Conservation (phyloP, 2,113 vertebrate genomes). For the Nannobrachium achirus region DNA sequence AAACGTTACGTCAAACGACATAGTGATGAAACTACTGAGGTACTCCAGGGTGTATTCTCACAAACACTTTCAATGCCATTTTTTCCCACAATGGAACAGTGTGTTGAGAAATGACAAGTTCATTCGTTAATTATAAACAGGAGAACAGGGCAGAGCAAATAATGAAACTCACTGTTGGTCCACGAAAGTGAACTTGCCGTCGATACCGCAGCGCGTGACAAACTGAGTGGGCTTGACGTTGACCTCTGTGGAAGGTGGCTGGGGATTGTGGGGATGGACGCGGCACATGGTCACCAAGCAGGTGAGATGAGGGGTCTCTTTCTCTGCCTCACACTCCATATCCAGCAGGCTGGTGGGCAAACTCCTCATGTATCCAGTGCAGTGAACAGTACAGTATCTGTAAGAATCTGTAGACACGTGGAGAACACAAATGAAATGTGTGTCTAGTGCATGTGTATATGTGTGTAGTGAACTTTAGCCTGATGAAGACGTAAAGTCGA, state of each 20-base stretch:
- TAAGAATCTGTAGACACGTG: conserved; percentile 75
- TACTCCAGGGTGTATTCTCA: background rate
- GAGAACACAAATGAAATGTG: background rate
- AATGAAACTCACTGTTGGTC: conserved; percentile 85
- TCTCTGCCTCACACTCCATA: conserved; percentile 77
- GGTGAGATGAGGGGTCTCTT: conserved; percentile 79
- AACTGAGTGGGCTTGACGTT: conserved; percentile 85
- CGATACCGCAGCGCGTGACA: conserved; percentile 88
- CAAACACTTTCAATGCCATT: conserved; percentile 28
- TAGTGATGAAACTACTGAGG: background rate
- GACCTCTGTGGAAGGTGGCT: conserved; percentile 80
- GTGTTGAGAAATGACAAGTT: conserved; percentile 4
- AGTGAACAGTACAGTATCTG: conserved; percentile 89
- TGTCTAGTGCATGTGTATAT: no score
- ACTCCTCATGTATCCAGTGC: conserved; percentile 89
- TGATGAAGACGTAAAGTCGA: no score
- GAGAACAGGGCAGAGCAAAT: background rate
- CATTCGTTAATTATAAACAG: background rate
- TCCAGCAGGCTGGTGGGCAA: conserved; percentile 85
- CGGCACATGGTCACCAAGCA: conserved; percentile 89
- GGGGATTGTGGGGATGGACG: conserved; percentile 78
- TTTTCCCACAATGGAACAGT: conserved; percentile 36
- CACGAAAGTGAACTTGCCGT: conserved; percentile 91
- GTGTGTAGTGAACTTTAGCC: no score
- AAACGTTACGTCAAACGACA: conserved; percentile 49